Conservation (phyloP, 2,797 vertebrate species). For the Propithecus perrieri region DNA sequence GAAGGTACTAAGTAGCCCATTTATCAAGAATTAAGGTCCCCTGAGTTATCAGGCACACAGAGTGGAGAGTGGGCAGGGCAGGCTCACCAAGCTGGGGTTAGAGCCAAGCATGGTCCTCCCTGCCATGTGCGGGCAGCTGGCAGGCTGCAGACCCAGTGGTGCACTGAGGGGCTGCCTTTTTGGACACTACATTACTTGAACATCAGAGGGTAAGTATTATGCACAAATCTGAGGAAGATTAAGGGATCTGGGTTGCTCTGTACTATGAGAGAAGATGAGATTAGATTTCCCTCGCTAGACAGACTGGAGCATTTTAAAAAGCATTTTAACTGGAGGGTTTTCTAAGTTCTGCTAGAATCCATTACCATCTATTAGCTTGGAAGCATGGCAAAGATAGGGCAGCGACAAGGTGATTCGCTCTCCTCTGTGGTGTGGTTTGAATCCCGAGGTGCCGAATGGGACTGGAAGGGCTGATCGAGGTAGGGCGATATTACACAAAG, state of each 20-base stretch:
- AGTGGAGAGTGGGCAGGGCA: neutral
- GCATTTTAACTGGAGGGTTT: conserved; percentile 42
- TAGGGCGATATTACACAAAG: neutral
- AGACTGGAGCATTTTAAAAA: conserved; percentile 50
- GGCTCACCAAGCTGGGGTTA: neutral
- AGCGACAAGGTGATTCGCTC: neutral
- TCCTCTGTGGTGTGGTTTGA: conserved; percentile 26
- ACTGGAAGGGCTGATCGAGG: neutral
- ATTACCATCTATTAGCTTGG: conserved; percentile 55
- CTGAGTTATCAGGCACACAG: neutral
- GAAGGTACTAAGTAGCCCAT: neutral
- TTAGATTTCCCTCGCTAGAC: conserved; percentile 55
- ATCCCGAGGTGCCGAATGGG: neutral
- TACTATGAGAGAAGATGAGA: conserved; percentile 54
- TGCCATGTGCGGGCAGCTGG: neutral
- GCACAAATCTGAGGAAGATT: conserved; percentile 58
- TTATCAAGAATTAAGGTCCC: neutral
- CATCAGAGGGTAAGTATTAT: conserved; percentile 41
- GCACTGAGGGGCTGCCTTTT: neutral
- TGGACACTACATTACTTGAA: neutral
- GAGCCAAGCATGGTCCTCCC: neutral
- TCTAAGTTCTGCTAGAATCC: conserved; percentile 45
- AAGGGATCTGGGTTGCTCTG: conserved; percentile 51
- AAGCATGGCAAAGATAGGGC: neutral
- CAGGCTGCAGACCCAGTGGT: neutral